phyloP scores from a whole-genome alignment of 1,140 invertebrate genomes.

The Drosophila novamexicana region DNA sequence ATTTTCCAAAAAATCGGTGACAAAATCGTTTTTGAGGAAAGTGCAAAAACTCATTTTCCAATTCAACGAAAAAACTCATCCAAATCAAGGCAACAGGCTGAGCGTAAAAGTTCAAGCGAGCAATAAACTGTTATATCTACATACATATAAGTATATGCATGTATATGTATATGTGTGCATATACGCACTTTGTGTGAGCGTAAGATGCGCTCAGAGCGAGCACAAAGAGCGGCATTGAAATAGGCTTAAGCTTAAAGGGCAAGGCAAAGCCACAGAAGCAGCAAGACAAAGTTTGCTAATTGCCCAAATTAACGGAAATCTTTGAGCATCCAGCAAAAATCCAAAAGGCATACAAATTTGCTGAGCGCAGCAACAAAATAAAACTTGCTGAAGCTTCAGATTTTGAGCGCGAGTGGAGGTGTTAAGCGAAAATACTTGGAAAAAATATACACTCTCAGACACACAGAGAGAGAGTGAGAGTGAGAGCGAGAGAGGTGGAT shows the following conservation, averaged over 20 bases:
- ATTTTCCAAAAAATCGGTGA: slow-evolving; percentile 39
- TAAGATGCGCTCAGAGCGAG: not conserved
- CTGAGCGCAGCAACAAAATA: slow-evolving; percentile 27
- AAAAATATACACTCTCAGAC: slow-evolving; percentile 24
- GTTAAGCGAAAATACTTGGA: slow-evolving; percentile 49
- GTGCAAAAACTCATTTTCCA: not conserved
- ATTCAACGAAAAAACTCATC: slow-evolving; percentile 23
- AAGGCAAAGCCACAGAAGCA: slow-evolving; percentile 31
- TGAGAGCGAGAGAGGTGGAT: slow-evolving; percentile 13
- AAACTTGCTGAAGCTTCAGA: slow-evolving; percentile 38
- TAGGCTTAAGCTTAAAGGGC: slow-evolving; percentile 4
- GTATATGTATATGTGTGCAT: not conserved
- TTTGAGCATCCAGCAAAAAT: slow-evolving; percentile 35
- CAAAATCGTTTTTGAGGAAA: slow-evolving; percentile 29
- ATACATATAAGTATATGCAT: not conserved
- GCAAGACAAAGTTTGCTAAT: slow-evolving; percentile 61
- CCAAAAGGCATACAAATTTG: slow-evolving; percentile 29
- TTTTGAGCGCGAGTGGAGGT: slow-evolving; percentile 42
- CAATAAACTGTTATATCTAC: slow-evolving; percentile 1
- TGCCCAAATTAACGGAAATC: slow-evolving; percentile 69
- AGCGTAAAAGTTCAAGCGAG: slow-evolving; percentile 13
- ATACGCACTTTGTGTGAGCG: not conserved
- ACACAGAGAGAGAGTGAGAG: not conserved
- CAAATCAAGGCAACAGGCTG: slow-evolving; percentile 14
- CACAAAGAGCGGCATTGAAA: slow-evolving; percentile 10